Percentiles rank a stretch among this genome's conserved stretches.
These are phyloP conservation scores for Coturnix japonica DNA, from an alignment of 2,113 vertebrate species.

Conservation along the genomic window DNA sequence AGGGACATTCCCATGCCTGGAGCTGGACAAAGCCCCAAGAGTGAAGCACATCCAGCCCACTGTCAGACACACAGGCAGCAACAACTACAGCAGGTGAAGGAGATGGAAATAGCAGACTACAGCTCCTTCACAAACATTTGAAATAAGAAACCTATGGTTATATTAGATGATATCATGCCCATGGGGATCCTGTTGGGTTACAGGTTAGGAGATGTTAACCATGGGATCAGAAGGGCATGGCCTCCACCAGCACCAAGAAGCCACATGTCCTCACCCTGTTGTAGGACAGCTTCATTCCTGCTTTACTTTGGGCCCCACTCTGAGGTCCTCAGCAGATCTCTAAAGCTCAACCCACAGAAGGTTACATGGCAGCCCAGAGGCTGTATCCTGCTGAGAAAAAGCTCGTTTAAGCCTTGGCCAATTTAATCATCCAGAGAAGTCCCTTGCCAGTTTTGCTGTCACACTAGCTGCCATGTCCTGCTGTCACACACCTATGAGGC, in stretches of 20 bases:
- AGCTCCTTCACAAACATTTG: background rate
- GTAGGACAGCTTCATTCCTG: background rate
- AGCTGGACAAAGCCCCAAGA: background rate
- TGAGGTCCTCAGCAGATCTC: background rate
- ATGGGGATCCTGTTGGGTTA: background rate
- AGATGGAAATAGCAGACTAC: slow-evolving; percentile 33
- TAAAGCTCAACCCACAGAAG: background rate
- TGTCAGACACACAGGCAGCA: background rate
- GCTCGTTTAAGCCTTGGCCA: background rate
- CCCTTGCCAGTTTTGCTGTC: background rate
- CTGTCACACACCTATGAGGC: background rate
- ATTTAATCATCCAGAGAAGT: background rate
- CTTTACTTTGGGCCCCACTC: background rate
- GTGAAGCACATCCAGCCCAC: background rate
- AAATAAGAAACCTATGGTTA: background rate
- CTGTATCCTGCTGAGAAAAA: background rate
- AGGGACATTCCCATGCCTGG: slow-evolving; percentile 11
- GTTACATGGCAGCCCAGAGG: background rate
- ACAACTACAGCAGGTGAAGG: background rate
- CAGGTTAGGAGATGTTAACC: background rate
- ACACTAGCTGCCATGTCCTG: background rate
- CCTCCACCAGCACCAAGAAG: background rate
- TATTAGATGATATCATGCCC: accelerated
- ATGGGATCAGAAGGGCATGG: background rate
- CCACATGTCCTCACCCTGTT: background rate